Base-by-base conservation (phyloP, 2,888 invertebrate genomes). In the Amblyjoppa fuscipennis region DNA sequence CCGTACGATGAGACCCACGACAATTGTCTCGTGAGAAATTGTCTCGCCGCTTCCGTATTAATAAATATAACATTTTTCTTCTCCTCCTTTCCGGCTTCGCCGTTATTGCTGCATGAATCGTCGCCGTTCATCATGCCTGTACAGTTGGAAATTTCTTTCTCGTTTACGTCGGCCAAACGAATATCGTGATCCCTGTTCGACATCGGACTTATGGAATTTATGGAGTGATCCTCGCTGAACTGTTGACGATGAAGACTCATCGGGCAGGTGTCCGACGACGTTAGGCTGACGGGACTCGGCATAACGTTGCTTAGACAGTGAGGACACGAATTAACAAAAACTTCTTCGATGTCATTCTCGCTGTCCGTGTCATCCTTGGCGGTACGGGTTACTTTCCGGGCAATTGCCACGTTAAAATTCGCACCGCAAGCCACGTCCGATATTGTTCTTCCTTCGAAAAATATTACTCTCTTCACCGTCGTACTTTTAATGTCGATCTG, bases 41-140 rank as follows among this genome's bases (percentile, higher is more conserved):
- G 97, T 90, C 96, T 95, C 3, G 97, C 97, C 68, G 97, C 97
- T 94, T 97, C 97, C 41, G 97, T 97, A 92, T 97, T 97, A n/a
- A 97, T 96, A 92, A 97, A 96, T 90, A 97, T 96, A 90, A 96
- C 96, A 90, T 96, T 96, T 82, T 95, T 94, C 90, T 95, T 95
- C 75, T 93, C 93, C 68, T 94, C 93, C 78, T 92, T 93, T 9
- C 91, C 91, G 5, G 86, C 85, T 31, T 92, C 91, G 9, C 68
- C 76, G 77, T 76, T 82, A n/a, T 83, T 69, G 9, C 51, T 85
- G 31, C 83, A 64, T 75, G 78, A 79, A 13, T 88, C 84, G 13
- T 89, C 91, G 13, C 86, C 89, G 64, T 90, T 91, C 28, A 61
- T 87, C 61, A 51, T 78, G 59, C 7, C 59, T 41, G 61, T 25